A percentile compares a stretch with the other conserved stretches of the same genome.
Evolutionary conservation across 2,797 vertebrate genomes (phyloP).

Genomic region (Crypturellus tataupa): DNA sequence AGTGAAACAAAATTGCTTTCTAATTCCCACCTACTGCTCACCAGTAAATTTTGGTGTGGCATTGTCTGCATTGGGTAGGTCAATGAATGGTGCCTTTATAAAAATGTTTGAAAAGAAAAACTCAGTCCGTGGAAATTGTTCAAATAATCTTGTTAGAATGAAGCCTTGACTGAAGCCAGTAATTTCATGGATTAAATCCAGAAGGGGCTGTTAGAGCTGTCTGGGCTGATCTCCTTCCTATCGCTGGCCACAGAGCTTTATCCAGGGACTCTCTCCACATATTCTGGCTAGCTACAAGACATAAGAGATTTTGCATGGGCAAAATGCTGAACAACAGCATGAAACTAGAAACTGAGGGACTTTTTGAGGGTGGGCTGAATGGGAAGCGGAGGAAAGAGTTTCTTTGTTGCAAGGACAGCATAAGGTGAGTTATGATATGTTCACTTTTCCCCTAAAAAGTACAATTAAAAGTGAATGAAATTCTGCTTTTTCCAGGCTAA

Average conservation of each 20-base stretch:
- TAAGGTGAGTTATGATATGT: not conserved
- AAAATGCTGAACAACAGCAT: not conserved
- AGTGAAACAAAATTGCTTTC: not conserved
- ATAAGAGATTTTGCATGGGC: slow-evolving; percentile 7
- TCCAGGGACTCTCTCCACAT: not conserved
- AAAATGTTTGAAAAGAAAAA: slow-evolving; percentile 47
- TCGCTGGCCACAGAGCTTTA: not conserved
- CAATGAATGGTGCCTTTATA: slow-evolving; percentile 45
- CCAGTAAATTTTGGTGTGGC: not conserved
- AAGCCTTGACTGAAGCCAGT: slow-evolving; percentile 50
- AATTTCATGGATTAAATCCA: slow-evolving; percentile 57
- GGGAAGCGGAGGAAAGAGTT: not conserved
- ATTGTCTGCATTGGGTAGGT: slow-evolving; percentile 29
- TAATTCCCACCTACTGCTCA: not conserved
- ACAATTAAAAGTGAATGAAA: not conserved
- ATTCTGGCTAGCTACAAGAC: slow-evolving; percentile 7
- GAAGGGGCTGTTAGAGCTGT: not conserved
- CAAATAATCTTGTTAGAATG: slow-evolving; percentile 63
- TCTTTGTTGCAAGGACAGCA: not conserved
- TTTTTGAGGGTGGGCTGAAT: not conserved
- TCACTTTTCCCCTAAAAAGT: not conserved
- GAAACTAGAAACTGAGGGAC: not conserved
- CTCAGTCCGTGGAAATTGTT: slow-evolving; percentile 46
- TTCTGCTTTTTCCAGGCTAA: accelerated
- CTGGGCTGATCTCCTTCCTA: slow-evolving; percentile 15